Base-by-base conservation (phyloP, 2,888 invertebrate genomes). In the Oscheius sp. region DNA sequence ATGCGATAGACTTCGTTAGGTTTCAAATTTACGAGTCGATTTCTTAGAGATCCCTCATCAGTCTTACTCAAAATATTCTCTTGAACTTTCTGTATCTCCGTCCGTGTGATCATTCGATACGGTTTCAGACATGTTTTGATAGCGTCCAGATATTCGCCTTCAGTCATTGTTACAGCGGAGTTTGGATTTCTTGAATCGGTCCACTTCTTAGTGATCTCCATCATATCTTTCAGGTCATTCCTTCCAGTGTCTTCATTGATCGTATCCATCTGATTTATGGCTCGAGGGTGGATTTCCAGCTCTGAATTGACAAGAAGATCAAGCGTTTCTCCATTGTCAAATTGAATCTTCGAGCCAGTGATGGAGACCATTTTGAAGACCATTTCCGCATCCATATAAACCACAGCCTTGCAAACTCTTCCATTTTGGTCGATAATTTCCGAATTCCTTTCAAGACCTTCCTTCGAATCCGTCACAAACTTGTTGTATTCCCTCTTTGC, bases 381-480 rank as follows among this genome's bases (percentile, higher is more conserved):
- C 39, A 23, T 42, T 20, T 61, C 61, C 17, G 61, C 61, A 39
- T 61, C 39, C 61, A 61, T 61, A 23, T 23, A 20, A 3, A 4
- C 25, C 20, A 50, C 4, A n/a, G 23, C 50, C 10, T 50, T 17
- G 25, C n/a, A 23, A 39, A 61, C 39, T 17, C 61, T 10, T 4
- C 39, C 61, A 37, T 61, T 61, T 42, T 61, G 61, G n/a, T 61
- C 25, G n/a, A n/a, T n/a, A 33, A 42, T 61, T 23, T 39, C 37
- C 2, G 3, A 3, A 15, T 8, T 33, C 12, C 25, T 5, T 17
- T 12, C 10, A 3, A 34, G 6, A 17, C 10, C 25, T 4, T 4
- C 25, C 20, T 17, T 8, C 23, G 20, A 15, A 15, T 50, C 50
- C 12, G 20, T 10, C 10, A 20, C 8, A 23, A 53, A 53, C 15